Evolutionary conservation across 2,797 vertebrate species (phyloP), one percentile per base, ranked within the genome.

Genomic region (Etheostoma perlongum): DNA sequence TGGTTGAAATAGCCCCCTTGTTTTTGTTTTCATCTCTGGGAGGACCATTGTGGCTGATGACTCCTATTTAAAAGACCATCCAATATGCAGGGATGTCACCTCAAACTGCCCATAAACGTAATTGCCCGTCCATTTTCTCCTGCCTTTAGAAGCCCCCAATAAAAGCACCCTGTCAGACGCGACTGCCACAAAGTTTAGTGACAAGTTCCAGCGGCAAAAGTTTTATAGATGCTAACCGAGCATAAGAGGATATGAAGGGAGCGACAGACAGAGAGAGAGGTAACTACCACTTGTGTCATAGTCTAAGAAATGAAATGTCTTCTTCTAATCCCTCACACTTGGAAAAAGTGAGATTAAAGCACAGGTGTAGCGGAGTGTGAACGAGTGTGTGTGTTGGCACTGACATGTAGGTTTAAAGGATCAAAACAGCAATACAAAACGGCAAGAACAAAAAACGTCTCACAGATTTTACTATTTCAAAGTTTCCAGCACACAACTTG

Each of bases 71-170:
- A 95, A 94, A 93, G 93, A 92, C 91, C 92, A 94, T 95, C 93
- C 94, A 95, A 94, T 94, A 95, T 94, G 94, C 94, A 95, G 94
- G 92, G 92, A 94, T 95, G 95, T 95, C 95, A 95, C 93, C 90
- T 93, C 93, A 93, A 94, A 94, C 93, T 93, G 93, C 91, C 94
- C 92, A 93, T 94, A 95, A 94, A 92, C 57, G 94, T 95, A 95
- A 95, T 95, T 95, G 94, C 93, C 89, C 88, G 82, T 94, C 95
- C 92, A 95, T 96, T 95, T 95, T 91, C 89, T 81, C 88, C 81
- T 92, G 88, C 90, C 87, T 92, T 91, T 86, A 92, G 89, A 93
- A 92, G 85, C 90, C 88, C 86, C 89, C 88, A 90, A 93, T 94
- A 95, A 95, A 94, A 94, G 91, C 90, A 89, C 81, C 92, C 95